phyloP scores from a whole-genome alignment of 2,797 vertebrate species.

The Typhlichthys eigenmanni region DNA sequence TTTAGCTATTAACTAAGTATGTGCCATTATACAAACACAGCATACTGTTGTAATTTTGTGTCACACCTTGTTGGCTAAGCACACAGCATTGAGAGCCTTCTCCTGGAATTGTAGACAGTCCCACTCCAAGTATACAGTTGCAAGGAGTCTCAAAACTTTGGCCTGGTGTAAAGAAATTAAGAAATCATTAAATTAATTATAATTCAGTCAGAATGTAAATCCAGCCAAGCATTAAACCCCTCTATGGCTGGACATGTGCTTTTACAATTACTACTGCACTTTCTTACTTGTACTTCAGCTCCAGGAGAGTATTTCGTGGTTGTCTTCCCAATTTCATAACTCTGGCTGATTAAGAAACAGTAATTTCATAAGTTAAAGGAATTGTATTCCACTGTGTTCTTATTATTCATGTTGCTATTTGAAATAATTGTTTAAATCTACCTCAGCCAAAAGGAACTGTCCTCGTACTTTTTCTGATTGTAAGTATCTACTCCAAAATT shows the following conservation, averaged over 20 bases:
- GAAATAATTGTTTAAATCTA: constrained; percentile 49
- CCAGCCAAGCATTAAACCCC: too few relatives aligned
- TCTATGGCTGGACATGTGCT: not conserved
- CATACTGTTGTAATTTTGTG: constrained; percentile 10
- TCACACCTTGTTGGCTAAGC: constrained; percentile 87
- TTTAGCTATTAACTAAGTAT: constrained; percentile 1
- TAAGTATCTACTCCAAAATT: constrained; percentile 89
- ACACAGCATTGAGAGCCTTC: constrained; percentile 82
- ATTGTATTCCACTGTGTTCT: not conserved
- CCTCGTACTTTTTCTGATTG: constrained; percentile 79
- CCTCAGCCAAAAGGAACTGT: constrained; percentile 92
- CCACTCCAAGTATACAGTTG: constrained; percentile 87
- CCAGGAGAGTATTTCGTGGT: constrained; percentile 72
- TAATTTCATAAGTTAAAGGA: not conserved
- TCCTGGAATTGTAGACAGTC: constrained; percentile 78
- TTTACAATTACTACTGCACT: not conserved
- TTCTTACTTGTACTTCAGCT: constrained; percentile 82
- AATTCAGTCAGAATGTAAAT: not conserved
- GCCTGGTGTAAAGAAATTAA: constrained; percentile 71
- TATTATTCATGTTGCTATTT: constrained; percentile 14
- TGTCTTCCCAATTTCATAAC: constrained; percentile 88
- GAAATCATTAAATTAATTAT: not conserved
- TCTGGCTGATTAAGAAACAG: constrained; percentile 77
- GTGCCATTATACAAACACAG: constrained; percentile 5
- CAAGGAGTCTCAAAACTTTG: constrained; percentile 85